Evolutionary conservation across 2,797 vertebrate species (phyloP), one percentile per base, ranked within the genome.

Genomic region (Manis javanica): DNA sequence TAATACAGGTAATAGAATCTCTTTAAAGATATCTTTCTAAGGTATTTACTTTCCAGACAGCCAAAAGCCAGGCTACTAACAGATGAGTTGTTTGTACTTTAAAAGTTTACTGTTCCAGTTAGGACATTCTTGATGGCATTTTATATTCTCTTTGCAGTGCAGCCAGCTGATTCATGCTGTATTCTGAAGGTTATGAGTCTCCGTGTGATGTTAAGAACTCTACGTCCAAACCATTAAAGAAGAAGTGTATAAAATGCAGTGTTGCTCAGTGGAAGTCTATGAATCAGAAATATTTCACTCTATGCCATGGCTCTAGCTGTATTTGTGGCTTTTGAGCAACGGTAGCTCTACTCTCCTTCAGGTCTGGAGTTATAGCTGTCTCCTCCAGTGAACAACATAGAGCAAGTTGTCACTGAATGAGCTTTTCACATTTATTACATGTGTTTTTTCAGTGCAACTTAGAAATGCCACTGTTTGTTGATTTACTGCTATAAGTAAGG

Each of bases 31-130:
- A 82, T 74, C 37, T 88, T 85, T 92, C 85, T 94, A 93, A 96
- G 87, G 8, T 95, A 78, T 97, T 98, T 98, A 87, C 97, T 97
- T 98, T 93, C 86, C 9, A 59, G 87, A 95, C 31, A 66, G 53
- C 92, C 96, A 92, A 84, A 95, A 93, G 39, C 90, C 88, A 98
- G 95, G 55, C 82, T 98, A 57, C 97, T 98, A 96, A 89, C 95
- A 96, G 49, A 90, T 94, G 96, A 98, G 26, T 53, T 97, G 91
- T 98, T 97, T 94, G 96, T 97, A 98, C 97, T 97, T 96, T 97
- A 98, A 95, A 95, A 97, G 91, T 98, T 98, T 98, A 93, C 97
- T 85, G 87, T 63, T 96, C 21, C 24, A 90, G 94, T 69, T 97
- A 88, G 96, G 96, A 97, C 59, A 39, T 93, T 98, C 97, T 90